Conservation (phyloP, 2,797 vertebrate genomes). For the Acridotheres tristis region DNA sequence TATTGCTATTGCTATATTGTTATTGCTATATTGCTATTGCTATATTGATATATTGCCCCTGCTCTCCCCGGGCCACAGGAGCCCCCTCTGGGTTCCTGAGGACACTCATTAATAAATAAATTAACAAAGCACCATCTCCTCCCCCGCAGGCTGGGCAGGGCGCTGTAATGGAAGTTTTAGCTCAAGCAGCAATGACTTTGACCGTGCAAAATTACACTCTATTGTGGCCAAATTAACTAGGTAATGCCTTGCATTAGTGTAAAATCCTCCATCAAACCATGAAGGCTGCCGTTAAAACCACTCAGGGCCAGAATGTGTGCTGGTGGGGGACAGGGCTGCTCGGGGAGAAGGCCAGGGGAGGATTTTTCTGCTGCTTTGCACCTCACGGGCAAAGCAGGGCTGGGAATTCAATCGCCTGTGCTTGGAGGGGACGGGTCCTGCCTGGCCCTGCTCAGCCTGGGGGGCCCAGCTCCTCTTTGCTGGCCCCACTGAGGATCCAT, state of each 20-base stretch:
- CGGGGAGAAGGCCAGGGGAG: rapidly evolving
- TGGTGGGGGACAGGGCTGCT: background rate
- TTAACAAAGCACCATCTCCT: background rate
- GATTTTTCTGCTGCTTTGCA: background rate
- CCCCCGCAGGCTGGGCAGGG: background rate
- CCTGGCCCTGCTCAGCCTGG: background rate
- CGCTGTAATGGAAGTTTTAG: slow-evolving; percentile 50
- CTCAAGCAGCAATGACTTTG: slow-evolving; percentile 65
- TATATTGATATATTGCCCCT: background rate
- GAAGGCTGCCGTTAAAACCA: slow-evolving; percentile 74
- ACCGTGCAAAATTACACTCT: slow-evolving; percentile 74
- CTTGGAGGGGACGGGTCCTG: rapidly evolving
- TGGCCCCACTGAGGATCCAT: background rate
- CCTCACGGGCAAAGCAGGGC: background rate
- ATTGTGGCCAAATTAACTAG: slow-evolving; percentile 78
- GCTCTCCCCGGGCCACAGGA: background rate
- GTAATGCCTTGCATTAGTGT: slow-evolving; percentile 78
- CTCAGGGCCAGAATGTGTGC: slow-evolving; percentile 15
- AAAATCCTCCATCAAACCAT: slow-evolving; percentile 79
- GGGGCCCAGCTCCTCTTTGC: background rate
- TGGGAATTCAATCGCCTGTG: rapidly evolving
- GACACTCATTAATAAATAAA: background rate
- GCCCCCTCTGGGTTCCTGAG: background rate
- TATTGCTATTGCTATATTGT: too few relatives aligned
- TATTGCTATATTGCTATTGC: too few relatives aligned